These are phyloP conservation scores for Setipinna tenuifilis DNA, from an alignment of 2,797 vertebrate species.

Conservation along the genomic window DNA sequence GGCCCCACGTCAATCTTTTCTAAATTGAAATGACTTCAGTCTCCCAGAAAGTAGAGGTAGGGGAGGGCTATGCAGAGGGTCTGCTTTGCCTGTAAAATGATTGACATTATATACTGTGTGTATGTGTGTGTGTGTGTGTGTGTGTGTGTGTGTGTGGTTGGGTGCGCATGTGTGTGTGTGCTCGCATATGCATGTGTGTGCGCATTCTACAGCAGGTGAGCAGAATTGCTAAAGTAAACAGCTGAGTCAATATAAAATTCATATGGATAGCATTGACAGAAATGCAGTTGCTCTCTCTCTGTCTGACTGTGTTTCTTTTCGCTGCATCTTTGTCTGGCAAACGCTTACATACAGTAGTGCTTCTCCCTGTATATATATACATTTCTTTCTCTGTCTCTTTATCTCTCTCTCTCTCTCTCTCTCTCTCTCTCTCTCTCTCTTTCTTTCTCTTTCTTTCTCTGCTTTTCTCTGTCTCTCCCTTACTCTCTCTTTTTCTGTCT, in stretches of 20 bases:
- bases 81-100: conserved; percentile 43
- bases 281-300: background rate
- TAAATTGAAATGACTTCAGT: conserved; percentile 66
- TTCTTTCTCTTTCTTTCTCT: background rate
- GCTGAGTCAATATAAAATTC: background rate
- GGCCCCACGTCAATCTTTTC: conserved; percentile 60
- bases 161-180: background rate
- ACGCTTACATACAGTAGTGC: background rate
- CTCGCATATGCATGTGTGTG: background rate
- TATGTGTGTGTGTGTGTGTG: background rate
- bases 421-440: conserved; percentile 11
- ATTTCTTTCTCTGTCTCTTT: background rate
- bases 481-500: background rate
- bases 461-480: background rate
- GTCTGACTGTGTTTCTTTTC: background rate
- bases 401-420: background rate
- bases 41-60: conserved; percentile 44
- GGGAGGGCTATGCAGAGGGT: conserved; percentile 23
- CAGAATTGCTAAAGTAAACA: background rate
- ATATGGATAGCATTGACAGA: background rate
- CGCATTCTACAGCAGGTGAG: background rate
- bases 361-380: no score
- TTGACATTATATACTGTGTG: conserved; percentile 27
- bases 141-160: background rate
- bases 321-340: background rate